Evolutionary conservation across 1,140 invertebrate genomes (phyloP).

Genomic region (Medauroidea extradentata): DNA sequence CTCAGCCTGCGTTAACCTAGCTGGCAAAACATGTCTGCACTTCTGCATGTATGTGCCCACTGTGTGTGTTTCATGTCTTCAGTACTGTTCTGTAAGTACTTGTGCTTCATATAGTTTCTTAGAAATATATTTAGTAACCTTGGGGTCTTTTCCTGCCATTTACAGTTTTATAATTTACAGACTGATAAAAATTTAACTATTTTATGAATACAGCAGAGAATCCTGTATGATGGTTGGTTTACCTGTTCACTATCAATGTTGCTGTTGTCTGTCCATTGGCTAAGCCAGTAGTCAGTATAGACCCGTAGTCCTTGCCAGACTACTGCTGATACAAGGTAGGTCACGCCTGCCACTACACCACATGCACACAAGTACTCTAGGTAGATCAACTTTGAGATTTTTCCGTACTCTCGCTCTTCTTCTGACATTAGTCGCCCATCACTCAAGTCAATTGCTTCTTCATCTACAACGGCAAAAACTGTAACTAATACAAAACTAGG

Average conservation of each 20-base stretch:
- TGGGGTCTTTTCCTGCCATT: too few relatives aligned
- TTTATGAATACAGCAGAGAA: too few relatives aligned
- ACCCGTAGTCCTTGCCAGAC: conserved; percentile 55
- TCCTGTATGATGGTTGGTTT: too few relatives aligned
- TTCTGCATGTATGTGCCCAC: too few relatives aligned
- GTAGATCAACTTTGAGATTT: conserved; percentile 57
- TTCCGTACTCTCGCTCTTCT: conserved; percentile 58
- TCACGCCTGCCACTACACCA: conserved; percentile 46
- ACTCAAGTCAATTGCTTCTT: conserved; percentile 23
- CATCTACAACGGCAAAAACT: background rate
- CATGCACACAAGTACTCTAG: conserved; percentile 58
- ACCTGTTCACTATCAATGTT: background rate
- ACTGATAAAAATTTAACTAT: too few relatives aligned
- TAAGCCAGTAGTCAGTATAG: conserved; percentile 59
- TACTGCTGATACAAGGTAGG: conserved; percentile 52
- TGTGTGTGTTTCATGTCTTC: too few relatives aligned
- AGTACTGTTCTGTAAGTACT: too few relatives aligned
- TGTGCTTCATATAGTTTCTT: too few relatives aligned
- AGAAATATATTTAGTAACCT: too few relatives aligned
- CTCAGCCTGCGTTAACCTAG: too few relatives aligned
- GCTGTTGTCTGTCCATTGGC: conserved; percentile 50
- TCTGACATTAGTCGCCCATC: conserved; percentile 32
- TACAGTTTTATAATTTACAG: too few relatives aligned
- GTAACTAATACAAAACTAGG: background rate
- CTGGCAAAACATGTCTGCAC: too few relatives aligned